Conservation (phyloP, 2,888 invertebrate genomes). For the Koerneria pararmatus region DNA sequence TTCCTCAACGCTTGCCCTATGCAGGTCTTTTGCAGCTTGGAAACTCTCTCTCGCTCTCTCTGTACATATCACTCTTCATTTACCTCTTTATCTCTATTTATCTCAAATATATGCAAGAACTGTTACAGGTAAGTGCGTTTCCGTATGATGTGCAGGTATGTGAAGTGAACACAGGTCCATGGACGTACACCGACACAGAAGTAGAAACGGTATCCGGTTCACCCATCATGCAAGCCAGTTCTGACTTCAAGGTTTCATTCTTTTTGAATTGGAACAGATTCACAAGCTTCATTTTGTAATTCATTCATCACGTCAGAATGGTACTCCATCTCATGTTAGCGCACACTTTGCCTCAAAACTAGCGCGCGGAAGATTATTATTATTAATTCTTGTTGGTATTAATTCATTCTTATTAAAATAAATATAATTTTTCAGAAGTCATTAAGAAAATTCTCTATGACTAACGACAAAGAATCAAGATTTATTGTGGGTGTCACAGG, state of each 20-base stretch:
- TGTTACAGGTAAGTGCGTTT: constrained; percentile 33
- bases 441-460: too few species aligned
- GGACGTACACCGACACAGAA: constrained; percentile 35
- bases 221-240: not conserved
- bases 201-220: constrained; percentile 8
- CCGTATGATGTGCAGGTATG: constrained; percentile 42
- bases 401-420: too few species aligned
- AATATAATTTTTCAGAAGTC: too few species aligned
- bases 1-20: constrained; percentile 40
- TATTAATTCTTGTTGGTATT: too few species aligned
- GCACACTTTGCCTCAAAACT: too few species aligned
- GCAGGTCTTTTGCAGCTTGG: constrained; percentile 28
- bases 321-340: too few species aligned
- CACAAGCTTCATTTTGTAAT: not conserved
- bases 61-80: not conserved
- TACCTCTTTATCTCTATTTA: not conserved
- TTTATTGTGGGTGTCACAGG: too few species aligned
- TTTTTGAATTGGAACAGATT: not conserved
- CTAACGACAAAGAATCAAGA: too few species aligned
- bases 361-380: too few species aligned
- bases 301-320: too few species aligned
- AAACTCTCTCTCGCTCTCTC: not conserved
- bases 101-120: not conserved
- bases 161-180: constrained; percentile 36
- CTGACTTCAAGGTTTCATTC: constrained; percentile 16